Percentiles rank a stretch among this genome's conserved stretches.
These are phyloP conservation scores for Lepidocyrtinus sp. DNA, from an alignment of 2,888 invertebrate genomes.

Conservation along the genomic window DNA sequence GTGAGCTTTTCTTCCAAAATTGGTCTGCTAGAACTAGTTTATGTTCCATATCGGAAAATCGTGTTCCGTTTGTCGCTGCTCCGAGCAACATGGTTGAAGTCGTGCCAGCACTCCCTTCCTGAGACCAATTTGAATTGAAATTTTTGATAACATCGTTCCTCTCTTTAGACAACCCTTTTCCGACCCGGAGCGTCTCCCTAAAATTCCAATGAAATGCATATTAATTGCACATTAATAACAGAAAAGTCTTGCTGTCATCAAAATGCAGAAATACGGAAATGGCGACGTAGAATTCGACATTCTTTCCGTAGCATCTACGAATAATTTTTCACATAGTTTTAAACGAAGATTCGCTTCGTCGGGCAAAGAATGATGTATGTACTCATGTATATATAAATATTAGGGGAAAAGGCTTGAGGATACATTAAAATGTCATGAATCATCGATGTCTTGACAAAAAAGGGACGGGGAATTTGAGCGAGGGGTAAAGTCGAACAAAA, in stretches of 20 bases:
- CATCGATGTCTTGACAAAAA: conserved; percentile 49
- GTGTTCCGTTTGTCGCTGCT: conserved; percentile 59
- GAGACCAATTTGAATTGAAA: conserved; percentile 61
- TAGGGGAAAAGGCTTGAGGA: conserved; percentile 43
- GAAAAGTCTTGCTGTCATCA: not conserved
- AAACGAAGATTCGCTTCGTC: no score
- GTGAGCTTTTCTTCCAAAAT: conserved; percentile 64
- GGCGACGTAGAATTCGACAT: no score
- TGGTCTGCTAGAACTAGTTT: conserved; percentile 68
- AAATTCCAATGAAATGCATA: conserved; percentile 18
- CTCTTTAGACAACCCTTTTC: conserved; percentile 71
- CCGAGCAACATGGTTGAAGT: conserved; percentile 53
- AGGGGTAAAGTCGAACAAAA: conserved; percentile 5
- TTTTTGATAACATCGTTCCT: conserved; percentile 71
- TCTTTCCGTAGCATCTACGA: no score
- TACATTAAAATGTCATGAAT: conserved; percentile 59
- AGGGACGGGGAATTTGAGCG: not conserved
- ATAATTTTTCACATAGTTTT: no score
- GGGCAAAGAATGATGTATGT: no score
- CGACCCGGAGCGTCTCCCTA: conserved; percentile 71
- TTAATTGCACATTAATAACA: conserved; percentile 1
- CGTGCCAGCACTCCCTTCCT: conserved; percentile 48
- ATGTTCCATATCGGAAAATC: conserved; percentile 69
- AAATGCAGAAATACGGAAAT: no score
- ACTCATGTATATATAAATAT: no score